Evolutionary conservation across 2,797 vertebrate species (phyloP), one percentile per base, ranked within the genome.

Genomic region (Alauda arvensis): DNA sequence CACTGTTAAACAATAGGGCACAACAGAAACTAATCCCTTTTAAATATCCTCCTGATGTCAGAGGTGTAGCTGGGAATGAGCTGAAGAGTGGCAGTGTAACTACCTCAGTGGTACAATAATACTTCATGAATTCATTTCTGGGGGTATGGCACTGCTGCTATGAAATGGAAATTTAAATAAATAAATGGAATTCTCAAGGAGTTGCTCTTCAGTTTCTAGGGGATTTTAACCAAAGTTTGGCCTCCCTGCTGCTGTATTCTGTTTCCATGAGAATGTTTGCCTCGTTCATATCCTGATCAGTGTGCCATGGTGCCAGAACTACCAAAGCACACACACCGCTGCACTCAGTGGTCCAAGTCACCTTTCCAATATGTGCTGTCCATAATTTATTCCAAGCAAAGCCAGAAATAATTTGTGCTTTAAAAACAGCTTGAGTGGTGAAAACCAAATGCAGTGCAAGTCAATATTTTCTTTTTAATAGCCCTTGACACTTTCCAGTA

Each of bases 141-240:
- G 34, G 39, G 51, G n/a, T 9, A 12, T 53, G 16, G 31, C 67
- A 18, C 19, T 77, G 39, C 72, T 63, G 14, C 57, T 89, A 25
- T 8, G 40, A 85, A 86, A 93, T 67, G 37, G 51, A 62, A 85
- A 88, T 89, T 83, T 68, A 51, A 80, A 77, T 69, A 84, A 90
- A 83, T 77, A 85, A 76, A 75, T 33, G 7, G 88, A 66, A 43
- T 49, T 40, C 21, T 79, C 4, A 18, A 55, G 61, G 69, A 87
- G 65, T 8, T 65, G 20, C 53, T 66, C 25, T 62, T 72, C 18
- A 48, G 19, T 62, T 85, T 72, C 34, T 10, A 60, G 42, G 25
- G 23, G 43, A 65, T 76, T 92, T 92, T 72, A 45, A n/a, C 31
- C 14, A 4, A 83, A 66, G 10, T 53, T 77, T 71, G 74, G 42